Evolutionary conservation across 1,140 invertebrate genomes (phyloP), one percentile per base, ranked within the genome.

Genomic region (Drosophila bocki): DNA sequence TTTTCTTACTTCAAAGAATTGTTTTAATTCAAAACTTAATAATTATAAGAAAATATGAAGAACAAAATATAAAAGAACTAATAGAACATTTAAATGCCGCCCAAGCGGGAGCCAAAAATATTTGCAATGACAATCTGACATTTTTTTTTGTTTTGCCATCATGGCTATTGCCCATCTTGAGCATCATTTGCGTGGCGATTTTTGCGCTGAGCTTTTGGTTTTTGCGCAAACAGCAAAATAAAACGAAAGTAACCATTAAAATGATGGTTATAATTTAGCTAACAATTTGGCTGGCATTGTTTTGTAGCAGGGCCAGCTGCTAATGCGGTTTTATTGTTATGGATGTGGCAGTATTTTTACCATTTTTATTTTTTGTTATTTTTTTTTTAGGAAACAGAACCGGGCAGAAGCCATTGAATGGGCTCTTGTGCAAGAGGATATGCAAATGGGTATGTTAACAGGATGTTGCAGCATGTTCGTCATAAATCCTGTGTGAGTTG

Each of bases 251-350:
- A 76, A 76, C 74, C 80, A 69, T 90, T 90, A 84, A 85, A 85
- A 84, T 88, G 78, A 78, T 81, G 78, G 69, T 65, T 80, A 84
- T 90, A 90, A 87, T 87, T 88, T 88, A 75, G 84, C 84, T 83
- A 83, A 88, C 78, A 80, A 75, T 83, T 83, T 80, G 76, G 68
- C 54, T 44, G 58, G 58, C 62, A 74, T 80, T 83, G 62, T 79
- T 78, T 75, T 61, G 75, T 54, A 35, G 75, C 58, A 35, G 41
- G 63, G 67, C 63, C 82, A 85, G 75, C 82, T 85, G 82, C 83
- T 87, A 87, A 86, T 86, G 83, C 76, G 75, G 72, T 78, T 88
- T 88, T 88, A 87, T 87, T 88, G 71, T 80, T 75, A 83, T 83
- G 84, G 76, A 75, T 80, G 82, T 70, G 70, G 60, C 59, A 77